Evolutionary conservation across 2,888 invertebrate species (phyloP).

Genomic region (Plutella xylostella): DNA sequence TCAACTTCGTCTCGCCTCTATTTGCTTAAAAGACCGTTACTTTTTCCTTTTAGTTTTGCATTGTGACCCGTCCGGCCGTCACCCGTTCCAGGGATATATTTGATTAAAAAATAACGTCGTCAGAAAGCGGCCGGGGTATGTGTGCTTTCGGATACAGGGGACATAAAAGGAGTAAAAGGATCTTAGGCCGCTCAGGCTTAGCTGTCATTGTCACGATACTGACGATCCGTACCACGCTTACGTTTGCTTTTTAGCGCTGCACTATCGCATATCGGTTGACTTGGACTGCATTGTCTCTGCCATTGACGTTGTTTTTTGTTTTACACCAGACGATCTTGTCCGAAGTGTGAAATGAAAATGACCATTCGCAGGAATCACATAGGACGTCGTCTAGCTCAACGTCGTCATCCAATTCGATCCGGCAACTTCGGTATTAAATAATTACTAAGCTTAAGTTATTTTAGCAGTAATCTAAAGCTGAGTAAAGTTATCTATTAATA

Average conservation of each 20-base stretch:
- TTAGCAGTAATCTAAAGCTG: too few relatives aligned
- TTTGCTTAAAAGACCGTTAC: constrained; percentile 68
- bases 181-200: constrained; percentile 47
- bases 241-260: constrained; percentile 50
- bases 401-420: too few relatives aligned
- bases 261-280: too few relatives aligned
- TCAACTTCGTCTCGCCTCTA: constrained; percentile 70
- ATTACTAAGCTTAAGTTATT: too few relatives aligned
- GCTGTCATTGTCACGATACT: constrained; percentile 64
- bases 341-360: too few relatives aligned
- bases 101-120: constrained; percentile 72
- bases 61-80: constrained; percentile 66
- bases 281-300: too few relatives aligned
- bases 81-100: constrained; percentile 68
- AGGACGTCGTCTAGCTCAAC: too few relatives aligned
- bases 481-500: too few relatives aligned
- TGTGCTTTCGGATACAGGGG: constrained; percentile 36
- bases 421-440: too few relatives aligned
- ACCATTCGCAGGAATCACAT: too few relatives aligned
- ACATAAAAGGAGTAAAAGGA: constrained; percentile 57
- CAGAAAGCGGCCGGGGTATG: constrained; percentile 51
- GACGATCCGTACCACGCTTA: constrained; percentile 28
- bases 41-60: constrained; percentile 63
- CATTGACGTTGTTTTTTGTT: too few relatives aligned
- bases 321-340: too few relatives aligned